These are phyloP conservation scores for Panzeria rudis DNA, from an alignment of 2,888 invertebrate species.

Conservation along the genomic window DNA sequence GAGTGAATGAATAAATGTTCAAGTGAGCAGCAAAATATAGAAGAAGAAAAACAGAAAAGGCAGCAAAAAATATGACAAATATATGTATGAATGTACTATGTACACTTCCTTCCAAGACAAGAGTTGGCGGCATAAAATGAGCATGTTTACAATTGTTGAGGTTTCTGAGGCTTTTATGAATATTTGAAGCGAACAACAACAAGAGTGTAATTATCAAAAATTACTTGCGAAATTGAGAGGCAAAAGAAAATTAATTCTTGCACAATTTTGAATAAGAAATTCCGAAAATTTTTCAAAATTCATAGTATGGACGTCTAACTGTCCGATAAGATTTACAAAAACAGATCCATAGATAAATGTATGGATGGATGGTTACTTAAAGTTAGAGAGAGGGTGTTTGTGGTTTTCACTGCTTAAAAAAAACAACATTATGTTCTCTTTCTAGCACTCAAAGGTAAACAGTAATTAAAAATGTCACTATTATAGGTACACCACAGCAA, in stretches of 20 bases:
- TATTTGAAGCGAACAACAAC: conserved; percentile 8
- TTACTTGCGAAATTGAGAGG: background rate
- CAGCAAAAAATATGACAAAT: background rate
- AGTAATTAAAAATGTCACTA: conserved; percentile 81
- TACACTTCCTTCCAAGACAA: conserved; percentile 50
- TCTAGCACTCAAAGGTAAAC: conserved; percentile 72
- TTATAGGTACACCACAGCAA: conserved; percentile 74
- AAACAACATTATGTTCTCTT: conserved; percentile 64
- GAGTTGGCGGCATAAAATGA: conserved; percentile 58
- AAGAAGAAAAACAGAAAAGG: conserved; percentile 28
- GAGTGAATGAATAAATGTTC: conserved; percentile 4
- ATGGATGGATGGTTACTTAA: background rate
- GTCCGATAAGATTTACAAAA: conserved; percentile 7
- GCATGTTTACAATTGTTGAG: conserved; percentile 3
- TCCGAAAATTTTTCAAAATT: background rate
- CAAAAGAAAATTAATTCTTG: background rate
- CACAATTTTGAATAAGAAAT: background rate
- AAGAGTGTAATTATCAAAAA: background rate
- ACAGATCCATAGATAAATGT: background rate
- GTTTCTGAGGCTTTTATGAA: background rate
- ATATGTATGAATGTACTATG: too few species aligned
- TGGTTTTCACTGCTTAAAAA: conserved; percentile 14
- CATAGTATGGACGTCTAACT: background rate
- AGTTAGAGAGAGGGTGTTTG: conserved; percentile 51
- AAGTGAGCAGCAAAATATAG: conserved; percentile 31